Conservation (phyloP, 2,113 vertebrate genomes). For the Trematomus loennbergii region DNA sequence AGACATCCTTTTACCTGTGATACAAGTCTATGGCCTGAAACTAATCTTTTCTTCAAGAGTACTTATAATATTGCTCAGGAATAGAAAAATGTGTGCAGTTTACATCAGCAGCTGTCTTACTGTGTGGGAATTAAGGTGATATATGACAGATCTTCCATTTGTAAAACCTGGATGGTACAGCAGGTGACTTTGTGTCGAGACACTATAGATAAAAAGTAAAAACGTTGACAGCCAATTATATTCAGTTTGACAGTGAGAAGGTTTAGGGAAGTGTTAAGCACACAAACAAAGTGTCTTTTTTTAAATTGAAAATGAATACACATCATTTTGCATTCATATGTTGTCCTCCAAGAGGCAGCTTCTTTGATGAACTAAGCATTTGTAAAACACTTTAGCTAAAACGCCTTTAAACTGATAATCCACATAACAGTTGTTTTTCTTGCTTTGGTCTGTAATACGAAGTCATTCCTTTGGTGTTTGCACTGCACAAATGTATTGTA, state of each 20-base stretch:
- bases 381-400: not conserved
- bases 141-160: conserved; percentile 32
- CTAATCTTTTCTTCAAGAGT: not conserved
- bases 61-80: not conserved
- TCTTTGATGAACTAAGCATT: not conserved
- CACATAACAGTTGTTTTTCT: not conserved
- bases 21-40: not conserved
- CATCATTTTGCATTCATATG: not conserved
- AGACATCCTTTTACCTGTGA: not conserved
- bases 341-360: not conserved
- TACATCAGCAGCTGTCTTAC: conserved; percentile 22
- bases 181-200: not conserved
- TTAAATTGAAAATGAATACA: not conserved
- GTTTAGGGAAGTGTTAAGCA: conserved; percentile 18
- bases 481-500: conserved; percentile 13
- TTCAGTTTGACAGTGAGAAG: conserved; percentile 12
- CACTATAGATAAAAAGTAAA: conserved; percentile 14
- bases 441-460: conserved; percentile 16
- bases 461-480: conserved; percentile 16
- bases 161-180: conserved; percentile 19
- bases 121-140: conserved; percentile 11
- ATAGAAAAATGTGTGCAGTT: conserved; percentile 12
- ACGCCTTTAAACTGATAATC: conserved; percentile 10
- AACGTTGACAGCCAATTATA: conserved; percentile 39
- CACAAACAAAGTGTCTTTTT: not conserved